Conservation (phyloP, 2,888 invertebrate species). For the Agrilus biguttatus region DNA sequence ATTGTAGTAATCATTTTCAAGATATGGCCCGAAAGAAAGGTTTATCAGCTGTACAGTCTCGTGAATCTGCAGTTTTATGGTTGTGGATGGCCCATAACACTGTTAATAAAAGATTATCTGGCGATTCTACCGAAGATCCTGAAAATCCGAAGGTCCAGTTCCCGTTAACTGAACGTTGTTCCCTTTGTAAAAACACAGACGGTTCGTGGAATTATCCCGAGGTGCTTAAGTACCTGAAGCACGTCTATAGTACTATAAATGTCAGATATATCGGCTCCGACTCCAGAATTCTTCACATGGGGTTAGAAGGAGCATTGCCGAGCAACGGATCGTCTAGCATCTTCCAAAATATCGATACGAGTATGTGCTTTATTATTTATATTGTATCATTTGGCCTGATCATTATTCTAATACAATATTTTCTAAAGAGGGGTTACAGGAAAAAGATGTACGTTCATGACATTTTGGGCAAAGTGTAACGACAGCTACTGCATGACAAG, state of each 20-base stretch:
- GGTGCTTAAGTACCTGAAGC: conserved; percentile 47
- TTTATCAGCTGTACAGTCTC: conserved; percentile 51
- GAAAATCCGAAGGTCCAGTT: conserved; percentile 79
- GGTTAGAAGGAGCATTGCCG: conserved; percentile 12
- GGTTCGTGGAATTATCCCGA: conserved; percentile 44
- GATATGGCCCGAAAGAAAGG: conserved; percentile 63
- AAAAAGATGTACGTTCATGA: conserved; percentile 61
- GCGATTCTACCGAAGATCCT: conserved; percentile 84
- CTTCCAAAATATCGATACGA: conserved; percentile 24
- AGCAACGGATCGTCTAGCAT: conserved; percentile 12
- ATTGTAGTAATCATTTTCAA: conserved; percentile 82
- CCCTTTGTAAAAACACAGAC: conserved; percentile 44
- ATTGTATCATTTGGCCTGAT: conserved; percentile 60
- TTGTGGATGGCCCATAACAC: conserved; percentile 89
- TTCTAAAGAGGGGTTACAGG: conserved; percentile 56
- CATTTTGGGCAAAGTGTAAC: conserved; percentile 54
- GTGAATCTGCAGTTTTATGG: conserved; percentile 75
- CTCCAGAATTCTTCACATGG: conserved; percentile 23
- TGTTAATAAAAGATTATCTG: conserved; percentile 76
- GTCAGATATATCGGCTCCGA: conserved; percentile 34
- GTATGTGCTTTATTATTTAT: conserved; percentile 27
- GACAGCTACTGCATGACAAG: too few relatives aligned
- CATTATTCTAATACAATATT: conserved; percentile 46
- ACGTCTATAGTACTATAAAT: conserved; percentile 36
- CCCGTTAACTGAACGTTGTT: conserved; percentile 56